Evolutionary conservation across 2,797 vertebrate species (phyloP).

Genomic region (Periophthalmus magnuspinnatus): DNA sequence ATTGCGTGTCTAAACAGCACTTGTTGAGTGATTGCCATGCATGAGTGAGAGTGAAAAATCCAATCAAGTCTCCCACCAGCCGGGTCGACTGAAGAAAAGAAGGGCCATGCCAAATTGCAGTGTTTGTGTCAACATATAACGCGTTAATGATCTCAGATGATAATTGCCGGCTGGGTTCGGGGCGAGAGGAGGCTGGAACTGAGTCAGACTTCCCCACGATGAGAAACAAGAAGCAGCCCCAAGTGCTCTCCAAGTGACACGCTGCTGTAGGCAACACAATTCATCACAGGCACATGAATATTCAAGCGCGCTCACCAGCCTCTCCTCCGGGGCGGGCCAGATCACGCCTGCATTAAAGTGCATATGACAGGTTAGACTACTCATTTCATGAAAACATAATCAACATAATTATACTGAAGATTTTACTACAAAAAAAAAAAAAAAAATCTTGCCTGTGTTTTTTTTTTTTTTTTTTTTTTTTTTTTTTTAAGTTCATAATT

Average conservation of each 20-base stretch:
- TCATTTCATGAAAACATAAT: too few species aligned
- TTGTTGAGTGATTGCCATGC: slow-evolving; percentile 69
- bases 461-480: too few species aligned
- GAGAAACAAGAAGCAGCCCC: slow-evolving; percentile 60
- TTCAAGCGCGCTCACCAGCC: slow-evolving; percentile 61
- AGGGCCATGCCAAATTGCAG: slow-evolving; percentile 70
- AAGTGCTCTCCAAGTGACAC: slow-evolving; percentile 69
- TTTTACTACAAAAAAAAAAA: too few species aligned
- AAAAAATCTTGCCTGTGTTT: too few species aligned
- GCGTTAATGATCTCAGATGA: slow-evolving; percentile 74
- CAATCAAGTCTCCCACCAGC: slow-evolving; percentile 69
- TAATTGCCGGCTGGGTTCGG: slow-evolving; percentile 65
- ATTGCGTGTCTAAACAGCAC: slow-evolving; percentile 69
- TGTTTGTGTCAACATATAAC: slow-evolving; percentile 76
- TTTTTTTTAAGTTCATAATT: too few species aligned
- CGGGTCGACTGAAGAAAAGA: slow-evolving; percentile 68
- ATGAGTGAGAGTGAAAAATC: slow-evolving; percentile 54
- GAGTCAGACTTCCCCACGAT: slow-evolving; percentile 64
- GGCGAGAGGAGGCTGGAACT: slow-evolving; percentile 35
- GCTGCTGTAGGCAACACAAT: slow-evolving; percentile 66
- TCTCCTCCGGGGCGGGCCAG: slow-evolving; percentile 61
- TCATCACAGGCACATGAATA: slow-evolving; percentile 74
- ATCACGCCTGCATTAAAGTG: slow-evolving; percentile 54
- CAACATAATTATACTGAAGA: too few species aligned
- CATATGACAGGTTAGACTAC: too few species aligned